Conservation (phyloP, 2,888 invertebrate species). For the Cephus runcator region DNA sequence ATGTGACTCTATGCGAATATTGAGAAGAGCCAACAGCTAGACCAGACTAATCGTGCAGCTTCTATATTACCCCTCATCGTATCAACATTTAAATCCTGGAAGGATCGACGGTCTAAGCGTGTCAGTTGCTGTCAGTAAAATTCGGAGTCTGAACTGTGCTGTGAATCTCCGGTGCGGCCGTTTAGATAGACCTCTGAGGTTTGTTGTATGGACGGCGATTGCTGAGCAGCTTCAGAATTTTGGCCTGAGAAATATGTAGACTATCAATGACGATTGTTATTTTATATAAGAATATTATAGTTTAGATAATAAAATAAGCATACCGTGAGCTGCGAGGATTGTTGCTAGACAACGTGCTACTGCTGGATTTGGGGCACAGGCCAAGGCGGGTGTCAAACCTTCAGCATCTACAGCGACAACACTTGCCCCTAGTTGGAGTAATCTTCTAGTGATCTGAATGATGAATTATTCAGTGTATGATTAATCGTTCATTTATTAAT, state of each 20-base stretch:
- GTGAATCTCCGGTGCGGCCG: slow-evolving; percentile 46
- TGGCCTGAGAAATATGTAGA: slow-evolving; percentile 35
- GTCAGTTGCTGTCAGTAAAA: slow-evolving; percentile 50
- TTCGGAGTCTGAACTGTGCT: slow-evolving; percentile 55
- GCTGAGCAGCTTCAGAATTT: slow-evolving; percentile 48
- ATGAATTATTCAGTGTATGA: background rate
- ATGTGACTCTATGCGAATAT: slow-evolving; percentile 9
- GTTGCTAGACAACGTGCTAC: slow-evolving; percentile 74
- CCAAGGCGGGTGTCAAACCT: slow-evolving; percentile 73
- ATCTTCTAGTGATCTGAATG: slow-evolving; percentile 66
- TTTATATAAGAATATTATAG: background rate
- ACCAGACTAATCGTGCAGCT: slow-evolving; percentile 23
- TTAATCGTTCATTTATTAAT: background rate
- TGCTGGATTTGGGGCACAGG: slow-evolving; percentile 71
- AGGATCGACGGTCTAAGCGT: slow-evolving; percentile 23
- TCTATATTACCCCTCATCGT: slow-evolving; percentile 18
- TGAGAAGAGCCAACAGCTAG: slow-evolving; percentile 27
- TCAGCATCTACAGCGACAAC: slow-evolving; percentile 70
- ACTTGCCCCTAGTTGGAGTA: slow-evolving; percentile 71
- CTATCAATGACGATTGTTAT: background rate
- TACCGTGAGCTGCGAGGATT: slow-evolving; percentile 65
- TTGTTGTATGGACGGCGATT: slow-evolving; percentile 54
- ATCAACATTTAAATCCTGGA: slow-evolving; percentile 21
- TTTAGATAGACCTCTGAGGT: slow-evolving; percentile 54
- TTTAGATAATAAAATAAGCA: background rate